Evolutionary conservation across 2,113 vertebrate species (phyloP), one percentile per base, ranked within the genome.

Genomic region (Ptyas mucosa): DNA sequence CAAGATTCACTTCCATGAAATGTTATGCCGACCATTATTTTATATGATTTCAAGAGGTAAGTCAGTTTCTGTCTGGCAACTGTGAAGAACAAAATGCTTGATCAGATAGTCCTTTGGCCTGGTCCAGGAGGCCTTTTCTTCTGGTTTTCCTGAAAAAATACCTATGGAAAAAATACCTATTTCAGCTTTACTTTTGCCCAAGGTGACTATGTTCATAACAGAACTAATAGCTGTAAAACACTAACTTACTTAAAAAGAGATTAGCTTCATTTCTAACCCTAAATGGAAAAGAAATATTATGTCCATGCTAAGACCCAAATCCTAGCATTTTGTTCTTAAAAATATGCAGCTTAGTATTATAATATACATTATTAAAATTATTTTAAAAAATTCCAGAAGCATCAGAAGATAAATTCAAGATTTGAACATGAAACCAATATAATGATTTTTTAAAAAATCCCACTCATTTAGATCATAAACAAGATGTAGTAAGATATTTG

Each of bases 321-420:
- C 26, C 34, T 29, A 51, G 29, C 15, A 49, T 69, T n/a, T 26
- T 11, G 46, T 69, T 90, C 26, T 10, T 51, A 52, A 34, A 49
- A 53, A n/a, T 51, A 39, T 39, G 49, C 46, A 52, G 10, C 39
- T 90, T 64, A 53, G 51, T 90, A 96, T 96, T 96, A 94, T 95
- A 95, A 95, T 91, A 93, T 95, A 96, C 91, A 8, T 94, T 57
- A 96, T 95, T 96, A 96, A 96, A 96, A 94, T 94, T 95, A 96
- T 96, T n/a, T n/a, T n/a, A 96, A 96, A 96, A 96, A 96, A 95
- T 92, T 94, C 94, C 96, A 96, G 93, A 81, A 92, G 91, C 94
- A 94, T 88, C 92, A 95, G 43, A 39, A 53, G 94, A 94, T 93
- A 95, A 85, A 85, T 57, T 64, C 12, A 69, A 89, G 93, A 94